Conservation (phyloP, 2,888 invertebrate species). For the Xylocampa areola region DNA sequence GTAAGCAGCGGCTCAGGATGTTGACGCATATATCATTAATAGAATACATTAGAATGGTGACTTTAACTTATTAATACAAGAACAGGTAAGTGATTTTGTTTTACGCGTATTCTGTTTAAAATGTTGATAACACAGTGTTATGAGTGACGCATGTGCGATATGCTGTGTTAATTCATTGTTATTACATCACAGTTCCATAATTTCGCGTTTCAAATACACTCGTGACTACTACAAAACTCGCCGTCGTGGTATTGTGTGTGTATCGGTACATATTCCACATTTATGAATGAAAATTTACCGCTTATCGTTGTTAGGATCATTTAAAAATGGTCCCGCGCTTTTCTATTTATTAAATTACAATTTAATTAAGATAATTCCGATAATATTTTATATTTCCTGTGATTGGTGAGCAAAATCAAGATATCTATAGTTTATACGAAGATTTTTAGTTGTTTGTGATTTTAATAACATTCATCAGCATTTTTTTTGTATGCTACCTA, state of each 20-base stretch:
- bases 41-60: slow-evolving; percentile 67
- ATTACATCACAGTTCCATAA: slow-evolving; percentile 35
- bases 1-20: slow-evolving; percentile 56
- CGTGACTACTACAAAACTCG: slow-evolving; percentile 6
- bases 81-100: slow-evolving; percentile 53
- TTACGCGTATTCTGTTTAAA: slow-evolving; percentile 2
- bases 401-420: too few species aligned
- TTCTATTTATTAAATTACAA: not conserved
- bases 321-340: not conserved
- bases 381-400: too few species aligned
- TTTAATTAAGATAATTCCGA: too few species aligned
- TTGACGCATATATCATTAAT: slow-evolving; percentile 49
- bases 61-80: slow-evolving; percentile 38
- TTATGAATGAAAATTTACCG: slow-evolving; percentile 29
- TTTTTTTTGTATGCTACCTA: too few species aligned
- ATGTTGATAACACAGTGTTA: slow-evolving; percentile 15
- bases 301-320: not conserved
- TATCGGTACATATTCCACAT: not conserved
- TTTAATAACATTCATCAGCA: too few species aligned
- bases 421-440: too few species aligned
- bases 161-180: slow-evolving; percentile 16
- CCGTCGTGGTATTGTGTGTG: not conserved
- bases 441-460: too few species aligned
- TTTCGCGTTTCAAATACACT: slow-evolving; percentile 16
- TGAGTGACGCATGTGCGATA: slow-evolving; percentile 35